Percentiles rank a stretch among this genome's conserved stretches.
phyloP scores from a whole-genome alignment of 2,113 vertebrate species.

The Catharus bicknelli region DNA sequence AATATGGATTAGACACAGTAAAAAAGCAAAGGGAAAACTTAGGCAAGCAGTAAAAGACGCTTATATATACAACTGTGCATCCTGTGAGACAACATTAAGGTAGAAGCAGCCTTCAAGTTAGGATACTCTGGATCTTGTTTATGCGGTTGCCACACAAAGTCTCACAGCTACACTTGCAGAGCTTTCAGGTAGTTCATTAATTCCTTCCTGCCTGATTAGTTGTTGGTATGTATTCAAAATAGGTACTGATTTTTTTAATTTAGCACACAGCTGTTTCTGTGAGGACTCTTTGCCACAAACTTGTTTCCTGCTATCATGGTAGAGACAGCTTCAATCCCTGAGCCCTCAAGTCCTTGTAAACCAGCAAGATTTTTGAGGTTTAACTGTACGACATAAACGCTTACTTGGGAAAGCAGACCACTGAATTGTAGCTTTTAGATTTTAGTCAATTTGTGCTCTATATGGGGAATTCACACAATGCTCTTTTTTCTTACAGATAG shows the following conservation, averaged over 20 bases:
- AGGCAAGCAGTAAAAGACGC: not conserved
- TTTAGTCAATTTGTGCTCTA: not conserved
- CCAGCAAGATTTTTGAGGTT: not conserved
- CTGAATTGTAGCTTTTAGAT: not conserved
- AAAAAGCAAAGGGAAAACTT: not conserved
- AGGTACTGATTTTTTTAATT: not conserved
- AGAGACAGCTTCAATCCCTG: not conserved
- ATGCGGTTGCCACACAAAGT: not conserved
- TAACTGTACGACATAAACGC: not conserved
- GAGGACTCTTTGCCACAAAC: not conserved
- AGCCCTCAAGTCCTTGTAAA: not conserved
- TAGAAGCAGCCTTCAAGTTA: not conserved
- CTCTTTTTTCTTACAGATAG: not conserved
- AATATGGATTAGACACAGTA: not conserved
- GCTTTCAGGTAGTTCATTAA: not conserved
- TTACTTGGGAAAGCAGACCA: not conserved
- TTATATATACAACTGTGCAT: not conserved
- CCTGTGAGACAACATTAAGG: not conserved
- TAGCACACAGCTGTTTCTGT: not conserved
- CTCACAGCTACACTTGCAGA: not conserved
- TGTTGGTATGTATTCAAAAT: not conserved
- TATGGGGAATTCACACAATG: not conserved
- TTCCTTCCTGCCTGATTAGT: not conserved
- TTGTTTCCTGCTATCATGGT: not conserved
- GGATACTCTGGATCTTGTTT: not conserved